A percentile compares a stretch with the other conserved stretches of the same genome.
Evolutionary conservation across 2,113 vertebrate species (phyloP).

Genomic region (Erpornis zantholeuca): DNA sequence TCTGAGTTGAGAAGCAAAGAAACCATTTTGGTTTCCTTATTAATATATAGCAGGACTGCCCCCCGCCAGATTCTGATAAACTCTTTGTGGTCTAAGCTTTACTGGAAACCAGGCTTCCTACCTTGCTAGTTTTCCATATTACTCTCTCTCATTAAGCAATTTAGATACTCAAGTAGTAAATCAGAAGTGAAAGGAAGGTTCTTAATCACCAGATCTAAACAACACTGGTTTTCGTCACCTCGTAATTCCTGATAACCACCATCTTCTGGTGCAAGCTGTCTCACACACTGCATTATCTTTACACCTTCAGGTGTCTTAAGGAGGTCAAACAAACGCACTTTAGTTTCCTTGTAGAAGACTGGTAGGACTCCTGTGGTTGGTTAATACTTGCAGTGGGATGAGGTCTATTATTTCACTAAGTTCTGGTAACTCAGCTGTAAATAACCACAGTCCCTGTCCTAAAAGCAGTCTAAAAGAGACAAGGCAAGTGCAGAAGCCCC

Average conservation of each 20-base stretch:
- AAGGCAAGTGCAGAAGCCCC: background rate
- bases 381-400: background rate
- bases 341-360: background rate
- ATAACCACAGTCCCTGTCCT: background rate
- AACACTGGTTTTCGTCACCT: background rate
- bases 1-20: background rate
- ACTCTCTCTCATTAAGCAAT: background rate
- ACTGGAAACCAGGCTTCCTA: background rate
- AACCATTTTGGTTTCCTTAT: background rate
- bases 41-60: background rate
- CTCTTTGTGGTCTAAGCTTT: background rate
- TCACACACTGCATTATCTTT: background rate
- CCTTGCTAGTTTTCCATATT: background rate
- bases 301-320: background rate
- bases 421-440: background rate
- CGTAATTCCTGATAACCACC: background rate
- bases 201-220: background rate
- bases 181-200: background rate
- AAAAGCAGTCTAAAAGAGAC: background rate
- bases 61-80: background rate
- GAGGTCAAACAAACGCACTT: background rate
- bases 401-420: background rate
- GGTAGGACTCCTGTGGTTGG: accelerated
- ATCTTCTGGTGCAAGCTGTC: background rate
- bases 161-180: background rate